Percentiles rank a stretch among this genome's conserved stretches.
These are phyloP conservation scores for Pachliopta kotzebuea DNA, from an alignment of 2,888 invertebrate genomes.

Conservation along the genomic window DNA sequence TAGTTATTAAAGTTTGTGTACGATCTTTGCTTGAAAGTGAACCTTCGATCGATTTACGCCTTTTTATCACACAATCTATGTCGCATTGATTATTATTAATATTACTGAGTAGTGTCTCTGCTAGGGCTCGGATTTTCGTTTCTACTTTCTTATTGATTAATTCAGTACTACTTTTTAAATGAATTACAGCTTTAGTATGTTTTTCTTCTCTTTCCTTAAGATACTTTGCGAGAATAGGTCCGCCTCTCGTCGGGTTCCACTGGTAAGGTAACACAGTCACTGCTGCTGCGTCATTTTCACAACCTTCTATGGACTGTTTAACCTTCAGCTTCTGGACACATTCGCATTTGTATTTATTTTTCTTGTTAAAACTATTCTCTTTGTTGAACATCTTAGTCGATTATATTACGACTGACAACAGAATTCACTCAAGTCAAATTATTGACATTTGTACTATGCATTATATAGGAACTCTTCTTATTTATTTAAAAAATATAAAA, in stretches of 20 bases:
- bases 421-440: neutral
- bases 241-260: constrained; percentile 54
- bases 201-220: constrained; percentile 50
- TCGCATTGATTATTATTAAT: constrained; percentile 53
- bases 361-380: constrained; percentile 7
- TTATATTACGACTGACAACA: neutral
- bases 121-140: constrained; percentile 46
- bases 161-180: constrained; percentile 42
- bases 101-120: constrained; percentile 48
- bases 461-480: too few relatives aligned
- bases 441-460: too few relatives aligned
- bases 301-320: constrained; percentile 43
- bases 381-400: constrained; percentile 5
- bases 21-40: constrained; percentile 37
- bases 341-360: constrained; percentile 7
- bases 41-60: constrained; percentile 29
- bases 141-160: constrained; percentile 51
- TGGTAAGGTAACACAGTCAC: constrained; percentile 57
- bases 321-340: constrained; percentile 27
- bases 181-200: constrained; percentile 42
- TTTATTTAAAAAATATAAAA: too few relatives aligned
- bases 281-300: constrained; percentile 54
- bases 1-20: constrained; percentile 42
- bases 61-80: constrained; percentile 48
- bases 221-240: constrained; percentile 54